Percentiles rank a stretch among this genome's conserved stretches.
Evolutionary conservation across 2,888 invertebrate species (phyloP).

Genomic region (Ophion ventricosus): DNA sequence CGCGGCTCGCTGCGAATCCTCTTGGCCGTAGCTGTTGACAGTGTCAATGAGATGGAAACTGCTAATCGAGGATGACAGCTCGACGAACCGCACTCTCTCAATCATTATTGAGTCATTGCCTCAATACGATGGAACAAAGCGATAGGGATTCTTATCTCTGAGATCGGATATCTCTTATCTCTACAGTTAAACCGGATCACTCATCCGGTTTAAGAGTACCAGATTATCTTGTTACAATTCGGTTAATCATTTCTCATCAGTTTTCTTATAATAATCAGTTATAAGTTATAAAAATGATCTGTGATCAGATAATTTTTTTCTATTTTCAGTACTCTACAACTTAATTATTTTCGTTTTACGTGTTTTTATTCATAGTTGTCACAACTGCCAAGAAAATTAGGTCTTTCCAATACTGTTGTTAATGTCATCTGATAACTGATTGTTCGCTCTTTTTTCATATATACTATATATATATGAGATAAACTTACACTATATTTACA

Average conservation of each 20-base stretch:
- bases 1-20: slow-evolving; percentile 87
- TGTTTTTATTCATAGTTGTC: slow-evolving; percentile 44
- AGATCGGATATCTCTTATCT: slow-evolving; percentile 29
- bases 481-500: slow-evolving; percentile 66
- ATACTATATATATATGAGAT: slow-evolving; percentile 16
- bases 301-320: background rate
- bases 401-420: slow-evolving; percentile 38
- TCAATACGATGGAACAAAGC: slow-evolving; percentile 1
- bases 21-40: slow-evolving; percentile 87
- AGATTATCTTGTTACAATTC: background rate
- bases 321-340: no score
- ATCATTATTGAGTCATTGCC: slow-evolving; percentile 38
- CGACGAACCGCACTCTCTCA: background rate
- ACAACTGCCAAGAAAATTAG: slow-evolving; percentile 55
- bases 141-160: slow-evolving; percentile 44
- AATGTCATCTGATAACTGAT: slow-evolving; percentile 34
- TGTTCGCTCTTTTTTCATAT: slow-evolving; percentile 5
- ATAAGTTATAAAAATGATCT: no score
- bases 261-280: background rate
- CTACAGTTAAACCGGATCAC: slow-evolving; percentile 15
- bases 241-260: background rate
- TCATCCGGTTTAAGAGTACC: slow-evolving; percentile 11
- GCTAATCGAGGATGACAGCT: background rate
- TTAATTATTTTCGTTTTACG: slow-evolving; percentile 54
- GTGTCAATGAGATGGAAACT: background rate